Conservation (phyloP, 1,140 invertebrate species). For the Drosophila nasuta region DNA sequence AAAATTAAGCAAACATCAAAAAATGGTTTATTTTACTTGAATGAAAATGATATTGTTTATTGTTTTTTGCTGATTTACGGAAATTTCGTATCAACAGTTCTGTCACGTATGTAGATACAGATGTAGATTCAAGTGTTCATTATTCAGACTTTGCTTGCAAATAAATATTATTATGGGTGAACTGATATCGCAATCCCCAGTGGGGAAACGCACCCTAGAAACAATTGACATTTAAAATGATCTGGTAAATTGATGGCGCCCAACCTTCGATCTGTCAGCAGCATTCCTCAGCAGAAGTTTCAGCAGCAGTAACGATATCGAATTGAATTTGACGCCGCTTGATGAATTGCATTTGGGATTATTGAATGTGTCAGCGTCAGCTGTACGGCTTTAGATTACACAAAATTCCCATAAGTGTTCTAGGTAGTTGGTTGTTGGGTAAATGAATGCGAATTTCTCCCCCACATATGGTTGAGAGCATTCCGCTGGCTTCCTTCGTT, state of each 20-base stretch:
- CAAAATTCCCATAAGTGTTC: neutral
- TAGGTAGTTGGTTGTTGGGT: neutral
- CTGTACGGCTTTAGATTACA: constrained; percentile 39
- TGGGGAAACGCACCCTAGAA: neutral
- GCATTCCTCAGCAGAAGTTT: constrained; percentile 1
- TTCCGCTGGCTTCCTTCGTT: constrained; percentile 34
- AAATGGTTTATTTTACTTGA: too few species aligned
- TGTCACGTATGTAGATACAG: too few species aligned
- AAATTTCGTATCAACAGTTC: too few species aligned
- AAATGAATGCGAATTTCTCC: constrained; percentile 4
- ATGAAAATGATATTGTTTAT: too few species aligned
- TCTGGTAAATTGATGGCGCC: neutral
- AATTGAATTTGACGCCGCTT: constrained; percentile 31
- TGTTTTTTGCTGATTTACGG: too few species aligned
- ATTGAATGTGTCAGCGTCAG: constrained; percentile 14
- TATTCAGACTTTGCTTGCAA: too few species aligned
- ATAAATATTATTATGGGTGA: too few species aligned
- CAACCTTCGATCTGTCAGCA: neutral
- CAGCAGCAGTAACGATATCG: neutral
- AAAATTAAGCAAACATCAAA: too few species aligned
- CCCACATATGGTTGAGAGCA: neutral
- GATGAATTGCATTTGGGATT: constrained; percentile 34
- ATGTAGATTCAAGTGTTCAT: too few species aligned
- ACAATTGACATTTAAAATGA: constrained; percentile 2
- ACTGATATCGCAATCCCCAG: neutral